Evolutionary conservation across 2,888 invertebrate genomes (phyloP).

Genomic region (Byasa hedistus): DNA sequence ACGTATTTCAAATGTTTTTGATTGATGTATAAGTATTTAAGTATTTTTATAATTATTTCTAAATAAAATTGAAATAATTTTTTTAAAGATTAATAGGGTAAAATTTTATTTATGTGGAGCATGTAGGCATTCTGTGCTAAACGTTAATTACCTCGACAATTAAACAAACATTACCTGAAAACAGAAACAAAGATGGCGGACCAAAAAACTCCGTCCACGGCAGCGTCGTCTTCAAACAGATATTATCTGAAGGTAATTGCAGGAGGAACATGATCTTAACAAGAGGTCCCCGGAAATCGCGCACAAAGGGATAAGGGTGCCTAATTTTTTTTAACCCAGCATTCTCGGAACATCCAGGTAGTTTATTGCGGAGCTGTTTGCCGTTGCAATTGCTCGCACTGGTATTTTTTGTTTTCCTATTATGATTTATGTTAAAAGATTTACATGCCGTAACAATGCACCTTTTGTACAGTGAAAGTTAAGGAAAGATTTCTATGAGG

Average conservation of each 20-base stretch:
- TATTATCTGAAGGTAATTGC: constrained; percentile 27
- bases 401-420: constrained; percentile 17
- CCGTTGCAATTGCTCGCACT: constrained; percentile 17
- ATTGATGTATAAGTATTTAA: too few species aligned
- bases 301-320: constrained; percentile 17
- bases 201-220: not conserved
- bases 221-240: constrained; percentile 17
- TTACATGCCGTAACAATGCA: constrained; percentile 15
- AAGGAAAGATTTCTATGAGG: constrained; percentile 7
- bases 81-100: too few species aligned
- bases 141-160: not conserved
- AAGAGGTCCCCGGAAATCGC: constrained; percentile 26
- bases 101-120: too few species aligned
- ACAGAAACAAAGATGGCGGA: not conserved
- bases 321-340: constrained; percentile 10
- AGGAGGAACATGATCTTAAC: constrained; percentile 16
- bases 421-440: constrained; percentile 28
- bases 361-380: constrained; percentile 14
- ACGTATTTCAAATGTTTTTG: too few species aligned
- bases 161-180: not conserved
- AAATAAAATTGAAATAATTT: too few species aligned
- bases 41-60: too few species aligned
- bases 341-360: constrained; percentile 26
- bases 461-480: constrained; percentile 24
- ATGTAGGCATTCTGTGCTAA: not conserved